Evolutionary conservation across 2,797 vertebrate species (phyloP).

Genomic region (Nyctibius grandis): DNA sequence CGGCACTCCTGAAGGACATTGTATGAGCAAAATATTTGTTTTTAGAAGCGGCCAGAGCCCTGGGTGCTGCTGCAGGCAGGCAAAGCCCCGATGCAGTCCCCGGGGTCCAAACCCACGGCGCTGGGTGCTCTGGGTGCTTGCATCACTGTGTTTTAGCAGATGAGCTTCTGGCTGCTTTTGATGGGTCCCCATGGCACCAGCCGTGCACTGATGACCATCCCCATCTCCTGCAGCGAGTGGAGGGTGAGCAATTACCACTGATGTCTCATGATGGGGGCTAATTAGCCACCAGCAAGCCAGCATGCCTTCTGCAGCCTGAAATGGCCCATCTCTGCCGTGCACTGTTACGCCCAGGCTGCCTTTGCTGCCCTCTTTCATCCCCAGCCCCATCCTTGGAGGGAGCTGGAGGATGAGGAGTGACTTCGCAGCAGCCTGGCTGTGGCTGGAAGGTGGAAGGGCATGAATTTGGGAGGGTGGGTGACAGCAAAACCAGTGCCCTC

Average conservation of each 20-base stretch:
- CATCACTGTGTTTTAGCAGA: neutral
- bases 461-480: neutral
- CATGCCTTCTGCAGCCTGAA: neutral
- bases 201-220: neutral
- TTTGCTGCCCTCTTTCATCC: neutral
- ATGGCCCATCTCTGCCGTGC: neutral
- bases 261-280: neutral
- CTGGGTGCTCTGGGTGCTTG: neutral
- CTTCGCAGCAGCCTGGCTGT: neutral
- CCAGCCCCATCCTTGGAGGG: neutral
- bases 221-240: neutral
- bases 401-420: neutral
- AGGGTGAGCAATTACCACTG: neutral
- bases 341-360: rapidly evolving
- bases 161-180: neutral
- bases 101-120: rapidly evolving
- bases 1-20: rapidly evolving
- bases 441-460: neutral
- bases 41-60: neutral
- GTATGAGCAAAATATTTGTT: neutral
- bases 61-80: neutral
- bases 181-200: neutral
- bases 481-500: neutral
- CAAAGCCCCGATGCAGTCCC: neutral
- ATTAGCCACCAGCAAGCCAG: neutral